Base-by-base conservation (phyloP, 2,888 invertebrate species). In the Operophtera brumata region DNA sequence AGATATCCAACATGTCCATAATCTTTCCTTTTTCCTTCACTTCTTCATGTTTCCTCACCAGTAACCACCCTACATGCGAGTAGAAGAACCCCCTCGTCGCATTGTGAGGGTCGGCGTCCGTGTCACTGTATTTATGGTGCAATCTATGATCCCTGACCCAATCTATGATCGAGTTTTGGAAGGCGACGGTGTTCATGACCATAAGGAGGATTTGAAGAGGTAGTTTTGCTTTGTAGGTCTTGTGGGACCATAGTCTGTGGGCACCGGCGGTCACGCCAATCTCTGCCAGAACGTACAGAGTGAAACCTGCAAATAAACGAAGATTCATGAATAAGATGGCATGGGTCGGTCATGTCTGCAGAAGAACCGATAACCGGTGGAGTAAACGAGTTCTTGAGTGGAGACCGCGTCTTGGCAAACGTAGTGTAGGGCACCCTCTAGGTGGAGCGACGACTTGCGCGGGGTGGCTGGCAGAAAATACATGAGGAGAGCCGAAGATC, bases 21-120 rank as follows among this genome's bases (percentile, higher is more conserved):
- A 86, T 82, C 62, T 93, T 92, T 47, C 96, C 96, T 70, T 93
- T 93, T 30, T 79, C 86, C 63, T 86, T 93, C 10, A 96, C 94
- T 54, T 94, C 93, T 0, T 94, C 93, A 70, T 96, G 96, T 78
- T 96, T 96, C 53, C 91, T 91, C 61, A 92, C 92, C 46, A 96
- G 73, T 35, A 96, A 81, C 96, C 96, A 96, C n/a, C 96, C 96
- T 46, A 96, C 89, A 75, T 96, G 96, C 0, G 96, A 91, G 78
- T 94, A 96, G 88, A 96, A 96, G 80, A 96, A 95, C 1, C 96
- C 96, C 45, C 95, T 86, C 7, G 70, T 92, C 0, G 94, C 93
- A 70, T 95, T 95, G 73, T 95, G 94, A 0, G 95, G 95, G 75
- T 78, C 78, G 0, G 71, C 75, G 30, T 78, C 75, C 0, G 79